These are phyloP conservation scores for Drymonia ruficornis DNA, from an alignment of 2,888 invertebrate genomes.

Conservation along the genomic window DNA sequence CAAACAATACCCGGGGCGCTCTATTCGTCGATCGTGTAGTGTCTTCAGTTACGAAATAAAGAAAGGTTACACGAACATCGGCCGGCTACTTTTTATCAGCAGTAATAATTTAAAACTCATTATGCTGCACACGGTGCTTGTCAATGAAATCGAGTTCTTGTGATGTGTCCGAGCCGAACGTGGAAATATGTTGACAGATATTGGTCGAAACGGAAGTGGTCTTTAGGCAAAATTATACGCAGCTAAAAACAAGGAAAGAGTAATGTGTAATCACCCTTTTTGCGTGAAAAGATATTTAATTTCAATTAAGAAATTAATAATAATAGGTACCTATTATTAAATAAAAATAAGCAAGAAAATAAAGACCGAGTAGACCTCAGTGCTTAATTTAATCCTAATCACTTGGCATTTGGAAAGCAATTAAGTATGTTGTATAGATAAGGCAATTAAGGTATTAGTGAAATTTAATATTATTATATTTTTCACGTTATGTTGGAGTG, in stretches of 20 bases:
- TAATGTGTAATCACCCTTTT: conserved; percentile 66
- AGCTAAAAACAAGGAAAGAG: conserved; percentile 77
- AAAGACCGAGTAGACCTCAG: too few species aligned
- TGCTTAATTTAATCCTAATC: too few species aligned
- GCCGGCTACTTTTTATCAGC: conserved; percentile 77
- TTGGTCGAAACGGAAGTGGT: conserved; percentile 80
- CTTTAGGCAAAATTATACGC: conserved; percentile 79
- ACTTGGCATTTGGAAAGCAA: too few species aligned
- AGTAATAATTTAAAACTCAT: conserved; percentile 83
- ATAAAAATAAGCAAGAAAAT: neutral
- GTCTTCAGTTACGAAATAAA: conserved; percentile 65
- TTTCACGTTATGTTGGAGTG: neutral
- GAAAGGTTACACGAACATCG: conserved; percentile 72
- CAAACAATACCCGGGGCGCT: conserved; percentile 22
- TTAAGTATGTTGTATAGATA: neutral
- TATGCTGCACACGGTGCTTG: conserved; percentile 76
- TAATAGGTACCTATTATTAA: neutral
- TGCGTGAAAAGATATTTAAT: conserved; percentile 12
- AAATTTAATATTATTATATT: conserved; percentile 4
- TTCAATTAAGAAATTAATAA: neutral
- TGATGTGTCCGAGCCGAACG: conserved; percentile 77
- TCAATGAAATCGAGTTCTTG: conserved; percentile 83
- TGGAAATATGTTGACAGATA: conserved; percentile 84
- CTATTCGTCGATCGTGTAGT: conserved; percentile 48
- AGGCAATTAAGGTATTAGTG: conserved; percentile 12